Evolutionary conservation across 1,140 invertebrate genomes (phyloP), one percentile per base, ranked within the genome.

Genomic region (Tigriopus japonicus): DNA sequence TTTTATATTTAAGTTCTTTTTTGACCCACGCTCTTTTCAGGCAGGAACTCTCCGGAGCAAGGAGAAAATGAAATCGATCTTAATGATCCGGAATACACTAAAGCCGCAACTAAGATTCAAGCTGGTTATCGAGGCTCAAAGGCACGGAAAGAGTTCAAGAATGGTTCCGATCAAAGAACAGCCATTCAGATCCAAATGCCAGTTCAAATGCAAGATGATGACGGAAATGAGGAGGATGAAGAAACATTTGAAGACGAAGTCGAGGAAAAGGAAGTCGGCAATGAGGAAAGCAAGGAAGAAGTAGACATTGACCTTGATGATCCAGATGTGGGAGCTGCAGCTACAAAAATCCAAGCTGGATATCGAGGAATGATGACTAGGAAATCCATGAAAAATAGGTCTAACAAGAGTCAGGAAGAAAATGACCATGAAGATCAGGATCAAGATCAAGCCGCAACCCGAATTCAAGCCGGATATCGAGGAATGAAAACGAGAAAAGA

Each of bases 41-140:
- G 21, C n/a, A 49, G n/a, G 45, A 21, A 21, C 45, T 17, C 21
- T 15, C 45, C 45, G 10, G 5, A 49, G 21, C n/a, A 49, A 17
- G 45, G 10, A 5, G 45, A 2, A 2, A 17, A 49, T 49, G 45
- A 21, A 12, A 17, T 49, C 21, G 45, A 49, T 49, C 10, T 49
- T 15, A 74, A 74, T 62, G 77, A 78, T 67, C 76, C 76, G 5
- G 77, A 79, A 58, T 69, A 77, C 35, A 74, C 77, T 60, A 72
- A 77, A 63, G 81, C 81, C 54, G 81, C 80, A 9, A 75, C 77
- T 17, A 81, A 79, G 69, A 82, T 83, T 71, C 81, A 83, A 66
- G 80, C 80, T 15, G 76, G 74, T 10, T 82, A 80, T 66, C 71
- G 79, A 42, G 81, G 80, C 12, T 79, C 80, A 63, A 74, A 78